Conservation (phyloP, 2,888 invertebrate species). For the Ectobius pallidus region DNA sequence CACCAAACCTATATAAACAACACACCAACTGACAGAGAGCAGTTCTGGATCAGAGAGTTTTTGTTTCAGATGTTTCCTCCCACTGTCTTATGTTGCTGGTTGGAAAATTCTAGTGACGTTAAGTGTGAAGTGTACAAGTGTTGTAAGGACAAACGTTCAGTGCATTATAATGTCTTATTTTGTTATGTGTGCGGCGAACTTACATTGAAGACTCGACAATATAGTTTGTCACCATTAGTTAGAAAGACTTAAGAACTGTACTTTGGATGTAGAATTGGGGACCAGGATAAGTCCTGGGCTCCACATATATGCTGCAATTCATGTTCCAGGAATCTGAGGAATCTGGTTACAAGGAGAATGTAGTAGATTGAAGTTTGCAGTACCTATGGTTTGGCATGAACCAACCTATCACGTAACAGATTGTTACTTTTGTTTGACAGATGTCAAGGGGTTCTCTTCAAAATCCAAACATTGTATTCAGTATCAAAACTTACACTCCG, state of each 20-base stretch:
- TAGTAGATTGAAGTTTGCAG: not conserved
- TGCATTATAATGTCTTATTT: not conserved
- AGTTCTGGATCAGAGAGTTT: no score
- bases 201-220: not conserved
- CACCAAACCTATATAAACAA: no score
- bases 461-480: not conserved
- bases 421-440: not conserved
- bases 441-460: not conserved
- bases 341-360: not conserved
- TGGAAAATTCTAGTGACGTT: not conserved
- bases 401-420: not conserved
- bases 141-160: slow-evolving; percentile 1
- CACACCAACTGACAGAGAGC: no score
- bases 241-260: not conserved
- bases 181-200: not conserved
- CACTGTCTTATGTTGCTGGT: not conserved
- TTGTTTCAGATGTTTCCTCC: not conserved
- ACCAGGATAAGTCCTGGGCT: no score
- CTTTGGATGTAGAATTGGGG: not conserved
- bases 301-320: not conserved
- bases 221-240: not conserved
- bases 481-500: not conserved
- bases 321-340: not conserved
- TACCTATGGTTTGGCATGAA: not conserved
- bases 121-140: not conserved